Conservation (phyloP, 1,140 invertebrate genomes). For the Tetragnatha versicolor region DNA sequence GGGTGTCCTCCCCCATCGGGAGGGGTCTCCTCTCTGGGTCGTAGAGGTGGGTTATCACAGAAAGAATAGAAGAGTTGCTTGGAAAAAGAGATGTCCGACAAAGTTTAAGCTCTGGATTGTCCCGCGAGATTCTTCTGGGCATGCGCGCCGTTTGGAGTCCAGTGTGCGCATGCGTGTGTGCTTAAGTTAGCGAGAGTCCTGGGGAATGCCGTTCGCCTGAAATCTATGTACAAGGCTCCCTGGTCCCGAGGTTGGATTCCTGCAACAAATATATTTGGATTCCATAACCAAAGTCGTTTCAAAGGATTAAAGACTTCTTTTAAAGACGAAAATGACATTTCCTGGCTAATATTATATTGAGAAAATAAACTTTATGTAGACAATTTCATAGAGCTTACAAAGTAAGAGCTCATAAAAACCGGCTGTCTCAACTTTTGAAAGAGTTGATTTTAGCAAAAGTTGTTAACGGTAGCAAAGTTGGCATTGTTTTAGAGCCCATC, state of each 20-base stretch:
- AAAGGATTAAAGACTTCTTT: no score
- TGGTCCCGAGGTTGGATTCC: neutral
- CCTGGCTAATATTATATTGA: no score
- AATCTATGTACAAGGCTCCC: slow-evolving; percentile 34
- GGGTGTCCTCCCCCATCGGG: neutral
- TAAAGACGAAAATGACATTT: no score
- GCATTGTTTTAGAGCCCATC: no score
- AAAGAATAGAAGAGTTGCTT: slow-evolving; percentile 49
- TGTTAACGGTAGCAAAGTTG: no score
- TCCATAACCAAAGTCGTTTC: neutral
- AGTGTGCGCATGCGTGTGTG: slow-evolving; percentile 13
- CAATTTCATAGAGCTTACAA: no score
- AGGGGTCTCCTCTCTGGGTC: slow-evolving; percentile 5
- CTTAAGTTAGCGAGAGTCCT: slow-evolving; percentile 14
- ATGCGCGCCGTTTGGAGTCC: slow-evolving; percentile 2
- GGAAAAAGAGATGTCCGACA: slow-evolving; percentile 29
- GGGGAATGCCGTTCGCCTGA: neutral
- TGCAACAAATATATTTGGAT: slow-evolving; percentile 8
- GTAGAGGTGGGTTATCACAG: slow-evolving; percentile 47
- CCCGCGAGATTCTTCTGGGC: slow-evolving; percentile 12
- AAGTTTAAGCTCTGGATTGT: slow-evolving; percentile 51
- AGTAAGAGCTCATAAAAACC: no score
- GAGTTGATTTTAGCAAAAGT: no score
- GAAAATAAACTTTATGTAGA: no score
- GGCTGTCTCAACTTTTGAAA: no score